Percentiles rank a stretch among this genome's conserved stretches.
Evolutionary conservation across 2,113 vertebrate genomes (phyloP).

Genomic region (Mesitornis unicolor): DNA sequence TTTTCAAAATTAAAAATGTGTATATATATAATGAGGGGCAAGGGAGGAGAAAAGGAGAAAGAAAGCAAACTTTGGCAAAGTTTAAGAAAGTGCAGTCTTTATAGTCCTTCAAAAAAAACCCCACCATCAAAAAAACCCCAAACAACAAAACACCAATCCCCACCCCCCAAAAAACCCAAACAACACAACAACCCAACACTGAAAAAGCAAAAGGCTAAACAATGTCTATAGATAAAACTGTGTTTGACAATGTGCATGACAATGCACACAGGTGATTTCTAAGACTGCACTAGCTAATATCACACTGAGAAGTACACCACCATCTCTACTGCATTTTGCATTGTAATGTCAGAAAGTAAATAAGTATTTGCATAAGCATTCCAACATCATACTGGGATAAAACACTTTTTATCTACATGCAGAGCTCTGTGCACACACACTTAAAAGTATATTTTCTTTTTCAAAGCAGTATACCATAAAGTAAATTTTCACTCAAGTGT

Average conservation of each 20-base stretch:
- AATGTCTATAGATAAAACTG: neutral
- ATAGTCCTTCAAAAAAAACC: neutral
- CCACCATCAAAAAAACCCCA: neutral
- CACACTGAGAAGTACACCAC: neutral
- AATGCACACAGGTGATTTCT: neutral
- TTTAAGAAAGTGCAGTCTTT: conserved; percentile 28
- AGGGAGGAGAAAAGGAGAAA: neutral
- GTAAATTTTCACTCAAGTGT: neutral
- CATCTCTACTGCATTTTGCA: neutral
- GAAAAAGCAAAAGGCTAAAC: neutral
- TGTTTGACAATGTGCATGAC: neutral
- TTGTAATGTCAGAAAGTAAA: neutral
- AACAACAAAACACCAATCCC: neutral
- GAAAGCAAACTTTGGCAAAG: conserved; percentile 19
- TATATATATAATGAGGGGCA: neutral
- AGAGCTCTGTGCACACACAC: neutral
- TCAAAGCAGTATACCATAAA: neutral
- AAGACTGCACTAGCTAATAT: neutral
- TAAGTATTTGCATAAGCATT: neutral
- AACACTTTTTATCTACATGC: neutral
- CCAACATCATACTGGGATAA: neutral
- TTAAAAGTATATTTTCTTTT: neutral
- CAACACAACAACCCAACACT: neutral
- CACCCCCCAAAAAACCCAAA: neutral
- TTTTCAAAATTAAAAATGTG: neutral